Evolutionary conservation across 2,797 vertebrate genomes (phyloP).

Genomic region (Morelia viridis): DNA sequence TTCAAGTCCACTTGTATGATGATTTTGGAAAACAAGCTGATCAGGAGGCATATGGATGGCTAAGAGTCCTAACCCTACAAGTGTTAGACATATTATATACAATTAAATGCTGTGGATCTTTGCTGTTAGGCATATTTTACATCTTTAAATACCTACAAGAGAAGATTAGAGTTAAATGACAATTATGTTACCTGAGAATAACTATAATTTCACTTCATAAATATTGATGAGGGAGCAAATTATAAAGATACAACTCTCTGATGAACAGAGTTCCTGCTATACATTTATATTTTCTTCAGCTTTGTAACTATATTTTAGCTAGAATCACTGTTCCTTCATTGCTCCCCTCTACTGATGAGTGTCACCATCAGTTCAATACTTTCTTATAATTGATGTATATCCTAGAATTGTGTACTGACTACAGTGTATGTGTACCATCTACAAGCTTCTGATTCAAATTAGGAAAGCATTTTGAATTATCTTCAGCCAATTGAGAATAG

Average conservation of each 20-base stretch:
- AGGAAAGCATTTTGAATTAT: too few species aligned
- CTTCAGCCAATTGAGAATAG: too few species aligned
- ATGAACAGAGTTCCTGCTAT: not conserved
- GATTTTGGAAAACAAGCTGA: constrained; percentile 5
- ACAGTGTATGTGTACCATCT: too few species aligned
- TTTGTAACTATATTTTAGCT: constrained; percentile 6
- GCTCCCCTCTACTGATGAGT: not conserved
- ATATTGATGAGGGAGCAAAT: constrained; percentile 27
- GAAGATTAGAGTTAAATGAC: constrained; percentile 7
- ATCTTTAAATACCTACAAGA: constrained; percentile 30
- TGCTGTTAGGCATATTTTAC: not conserved
- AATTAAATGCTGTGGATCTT: constrained; percentile 22
- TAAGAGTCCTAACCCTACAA: not conserved
- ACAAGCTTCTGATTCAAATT: too few species aligned
- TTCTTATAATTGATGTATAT: too few species aligned
- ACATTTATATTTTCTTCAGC: not conserved
- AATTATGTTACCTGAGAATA: constrained; percentile 17
- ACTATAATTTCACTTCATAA: constrained; percentile 22
- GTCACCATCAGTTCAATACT: not conserved
- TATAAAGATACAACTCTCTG: not conserved
- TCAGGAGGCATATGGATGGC: not conserved
- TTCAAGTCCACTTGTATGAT: not conserved
- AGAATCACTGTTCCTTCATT: not conserved
- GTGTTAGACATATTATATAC: not conserved
- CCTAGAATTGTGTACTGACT: too few species aligned